phyloP scores from a whole-genome alignment of 2,113 vertebrate genomes.

The Sterrhoptilus dennistouni region DNA sequence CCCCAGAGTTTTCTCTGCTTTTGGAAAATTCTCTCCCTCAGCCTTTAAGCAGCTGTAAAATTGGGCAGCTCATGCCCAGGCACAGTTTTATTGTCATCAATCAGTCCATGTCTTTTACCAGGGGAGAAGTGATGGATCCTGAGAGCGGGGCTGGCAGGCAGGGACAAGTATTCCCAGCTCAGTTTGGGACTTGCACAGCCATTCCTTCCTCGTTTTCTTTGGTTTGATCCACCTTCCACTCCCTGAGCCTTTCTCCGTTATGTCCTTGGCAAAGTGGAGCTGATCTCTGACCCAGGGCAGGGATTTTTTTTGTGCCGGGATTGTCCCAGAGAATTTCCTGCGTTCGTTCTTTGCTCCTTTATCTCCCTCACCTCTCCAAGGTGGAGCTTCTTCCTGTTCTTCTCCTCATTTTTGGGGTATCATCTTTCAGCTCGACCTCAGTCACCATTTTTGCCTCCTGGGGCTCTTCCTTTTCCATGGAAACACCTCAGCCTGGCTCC shows the following conservation, averaged over 20 bases:
- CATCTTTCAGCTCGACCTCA: neutral
- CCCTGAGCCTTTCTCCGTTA: neutral
- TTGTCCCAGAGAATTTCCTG: neutral
- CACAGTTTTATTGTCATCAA: neutral
- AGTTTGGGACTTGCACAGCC: neutral
- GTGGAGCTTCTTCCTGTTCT: neutral
- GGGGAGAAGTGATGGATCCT: conserved; percentile 14
- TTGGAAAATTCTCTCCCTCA: neutral
- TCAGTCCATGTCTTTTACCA: conserved; percentile 34
- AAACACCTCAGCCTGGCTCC: neutral
- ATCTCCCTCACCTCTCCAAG: neutral
- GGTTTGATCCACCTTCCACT: neutral
- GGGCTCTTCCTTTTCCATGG: neutral
- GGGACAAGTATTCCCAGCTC: neutral
- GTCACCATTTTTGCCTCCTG: neutral
- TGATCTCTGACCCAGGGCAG: neutral
- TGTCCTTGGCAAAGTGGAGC: neutral
- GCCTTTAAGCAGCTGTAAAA: neutral
- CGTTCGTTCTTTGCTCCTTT: neutral
- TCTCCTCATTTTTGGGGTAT: neutral
- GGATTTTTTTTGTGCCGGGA: neutral
- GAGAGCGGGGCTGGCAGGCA: conserved; percentile 20
- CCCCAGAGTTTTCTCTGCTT: neutral
- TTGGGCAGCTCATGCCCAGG: neutral
- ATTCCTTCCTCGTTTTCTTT: neutral